Conservation (phyloP, 1,140 invertebrate species). For the Leptinotarsa texana region DNA sequence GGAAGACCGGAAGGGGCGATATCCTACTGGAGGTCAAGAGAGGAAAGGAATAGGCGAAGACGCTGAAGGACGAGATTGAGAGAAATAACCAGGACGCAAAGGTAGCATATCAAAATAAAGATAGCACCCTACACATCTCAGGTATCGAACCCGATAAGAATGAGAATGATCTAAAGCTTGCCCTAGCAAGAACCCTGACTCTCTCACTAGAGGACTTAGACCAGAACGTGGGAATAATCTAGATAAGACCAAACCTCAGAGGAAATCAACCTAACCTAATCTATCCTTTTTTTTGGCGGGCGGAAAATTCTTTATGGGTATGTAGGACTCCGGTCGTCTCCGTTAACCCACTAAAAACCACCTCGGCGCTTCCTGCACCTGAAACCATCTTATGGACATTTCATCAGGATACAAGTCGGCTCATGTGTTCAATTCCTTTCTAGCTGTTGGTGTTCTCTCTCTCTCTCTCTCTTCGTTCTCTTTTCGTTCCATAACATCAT, state of each 20-base stretch:
- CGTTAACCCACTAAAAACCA: too few species aligned
- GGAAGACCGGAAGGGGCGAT: background rate
- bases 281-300: too few species aligned
- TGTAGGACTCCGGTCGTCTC: too few species aligned
- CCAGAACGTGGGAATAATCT: background rate
- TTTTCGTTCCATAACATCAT: too few species aligned
- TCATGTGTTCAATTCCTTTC: too few species aligned
- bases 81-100: background rate
- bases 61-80: background rate
- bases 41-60: background rate
- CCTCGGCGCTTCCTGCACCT: too few species aligned
- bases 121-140: background rate
- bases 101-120: background rate
- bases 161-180: background rate
- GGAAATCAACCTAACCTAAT: background rate
- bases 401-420: too few species aligned
- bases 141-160: background rate
- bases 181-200: background rate
- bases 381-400: too few species aligned
- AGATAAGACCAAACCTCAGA: background rate
- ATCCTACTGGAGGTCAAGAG: background rate
- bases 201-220: background rate
- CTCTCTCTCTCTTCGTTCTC: too few species aligned
- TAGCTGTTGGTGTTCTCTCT: too few species aligned
- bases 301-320: too few species aligned